Evolutionary conservation across 2,797 vertebrate genomes (phyloP).

Genomic region (Notolabrus celidotus): DNA sequence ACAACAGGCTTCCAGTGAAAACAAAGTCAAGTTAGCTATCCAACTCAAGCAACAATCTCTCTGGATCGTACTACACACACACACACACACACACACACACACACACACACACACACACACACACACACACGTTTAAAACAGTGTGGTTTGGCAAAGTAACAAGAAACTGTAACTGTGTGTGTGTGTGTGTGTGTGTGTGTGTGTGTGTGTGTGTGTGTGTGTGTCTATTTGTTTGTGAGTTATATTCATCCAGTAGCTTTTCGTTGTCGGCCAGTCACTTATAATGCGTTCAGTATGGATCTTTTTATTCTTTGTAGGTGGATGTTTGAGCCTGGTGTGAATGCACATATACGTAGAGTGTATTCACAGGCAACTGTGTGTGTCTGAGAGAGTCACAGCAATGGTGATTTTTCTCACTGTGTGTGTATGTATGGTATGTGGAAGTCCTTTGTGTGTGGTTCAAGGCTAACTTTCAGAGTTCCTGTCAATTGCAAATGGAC

Average conservation of each 20-base stretch:
- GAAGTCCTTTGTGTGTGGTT: constrained; percentile 13
- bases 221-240: constrained; percentile 9
- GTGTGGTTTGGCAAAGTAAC: neutral
- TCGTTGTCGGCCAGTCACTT: constrained; percentile 65
- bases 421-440: neutral
- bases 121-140: constrained; percentile 1
- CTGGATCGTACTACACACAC: neutral
- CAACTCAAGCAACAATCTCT: neutral
- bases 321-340: neutral
- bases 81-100: too few relatives aligned
- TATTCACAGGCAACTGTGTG: constrained; percentile 13
- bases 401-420: neutral
- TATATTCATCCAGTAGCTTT: constrained; percentile 64
- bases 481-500: constrained; percentile 1
- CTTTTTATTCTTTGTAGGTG: constrained; percentile 26
- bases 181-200: neutral
- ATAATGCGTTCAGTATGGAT: constrained; percentile 70
- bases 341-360: neutral
- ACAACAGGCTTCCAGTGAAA: constrained; percentile 39
- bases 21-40: constrained; percentile 22
- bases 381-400: neutral
- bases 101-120: too few relatives aligned
- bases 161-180: constrained; percentile 5
- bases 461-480: constrained; percentile 58
- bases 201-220: neutral